These are phyloP conservation scores for Cantharis rustica DNA, from an alignment of 2,888 invertebrate genomes.

Conservation along the genomic window DNA sequence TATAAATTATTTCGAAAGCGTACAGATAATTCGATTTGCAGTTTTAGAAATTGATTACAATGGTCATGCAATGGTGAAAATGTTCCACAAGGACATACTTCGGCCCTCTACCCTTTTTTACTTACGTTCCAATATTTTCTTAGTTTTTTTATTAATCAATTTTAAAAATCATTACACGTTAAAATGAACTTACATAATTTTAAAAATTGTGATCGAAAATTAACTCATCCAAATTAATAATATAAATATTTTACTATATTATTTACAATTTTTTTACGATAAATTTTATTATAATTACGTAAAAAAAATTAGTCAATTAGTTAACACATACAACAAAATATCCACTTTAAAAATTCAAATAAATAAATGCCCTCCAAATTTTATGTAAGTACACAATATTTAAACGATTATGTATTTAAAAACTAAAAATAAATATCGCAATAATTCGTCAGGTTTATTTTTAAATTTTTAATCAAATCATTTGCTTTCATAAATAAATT, in stretches of 20 bases:
- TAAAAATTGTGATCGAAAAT: too few relatives aligned
- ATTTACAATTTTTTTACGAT: too few relatives aligned
- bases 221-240: neutral
- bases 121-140: neutral
- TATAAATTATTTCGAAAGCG: neutral
- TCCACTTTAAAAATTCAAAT: neutral
- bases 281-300: too few relatives aligned
- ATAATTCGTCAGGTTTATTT: constrained; percentile 12
- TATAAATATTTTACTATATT: too few relatives aligned
- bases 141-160: too few relatives aligned
- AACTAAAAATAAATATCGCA: constrained; percentile 1
- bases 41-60: neutral
- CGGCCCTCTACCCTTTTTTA: neutral
- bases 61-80: too few relatives aligned
- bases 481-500: neutral
- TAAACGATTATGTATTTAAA: neutral
- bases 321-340: neutral
- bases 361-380: neutral
- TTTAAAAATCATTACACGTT: too few relatives aligned
- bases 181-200: too few relatives aligned
- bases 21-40: neutral
- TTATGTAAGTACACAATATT: neutral
- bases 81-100: neutral
- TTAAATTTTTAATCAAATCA: constrained; percentile 1
- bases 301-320: neutral